Conservation (phyloP, 2,113 vertebrate species). For the Phyllopteryx taeniolatus region DNA sequence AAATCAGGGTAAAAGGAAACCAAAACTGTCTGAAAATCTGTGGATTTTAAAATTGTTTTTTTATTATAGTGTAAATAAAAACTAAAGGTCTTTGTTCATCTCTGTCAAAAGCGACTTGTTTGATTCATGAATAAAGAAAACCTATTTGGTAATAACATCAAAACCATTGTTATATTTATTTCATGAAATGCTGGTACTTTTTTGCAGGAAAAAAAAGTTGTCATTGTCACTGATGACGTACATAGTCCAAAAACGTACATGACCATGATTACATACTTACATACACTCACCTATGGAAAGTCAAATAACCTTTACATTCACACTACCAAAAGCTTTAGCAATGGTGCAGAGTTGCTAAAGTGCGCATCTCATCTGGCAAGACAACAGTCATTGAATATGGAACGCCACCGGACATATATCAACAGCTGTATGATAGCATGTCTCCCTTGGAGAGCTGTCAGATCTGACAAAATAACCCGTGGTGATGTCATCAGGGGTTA, state of each 20-base stretch:
- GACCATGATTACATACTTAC: not conserved
- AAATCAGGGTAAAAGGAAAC: conserved; percentile 13
- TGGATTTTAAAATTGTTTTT: conserved; percentile 3
- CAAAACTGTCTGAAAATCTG: conserved; percentile 27
- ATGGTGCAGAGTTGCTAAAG: not conserved
- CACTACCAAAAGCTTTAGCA: too few relatives aligned
- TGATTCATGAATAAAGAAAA: not conserved
- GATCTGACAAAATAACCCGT: not conserved
- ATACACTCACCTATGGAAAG: not conserved
- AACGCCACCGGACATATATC: not conserved
- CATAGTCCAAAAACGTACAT: not conserved
- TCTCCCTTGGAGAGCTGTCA: not conserved
- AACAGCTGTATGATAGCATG: not conserved
- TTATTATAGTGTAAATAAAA: conserved; percentile 52
- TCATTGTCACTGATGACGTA: not conserved
- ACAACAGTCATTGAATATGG: not conserved
- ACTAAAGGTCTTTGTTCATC: conserved; percentile 1
- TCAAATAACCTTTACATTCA: too few relatives aligned
- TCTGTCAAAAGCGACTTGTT: conserved; percentile 18
- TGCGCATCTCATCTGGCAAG: not conserved
- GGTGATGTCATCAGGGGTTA: not conserved
- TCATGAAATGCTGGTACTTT: conserved; percentile 15
- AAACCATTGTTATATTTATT: not conserved
- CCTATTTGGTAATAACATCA: not conserved
- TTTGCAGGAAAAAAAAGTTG: conserved; percentile 4